Evolutionary conservation across 2,888 invertebrate genomes (phyloP), one percentile per base, ranked within the genome.

Genomic region (Hybos culiciformis): DNA sequence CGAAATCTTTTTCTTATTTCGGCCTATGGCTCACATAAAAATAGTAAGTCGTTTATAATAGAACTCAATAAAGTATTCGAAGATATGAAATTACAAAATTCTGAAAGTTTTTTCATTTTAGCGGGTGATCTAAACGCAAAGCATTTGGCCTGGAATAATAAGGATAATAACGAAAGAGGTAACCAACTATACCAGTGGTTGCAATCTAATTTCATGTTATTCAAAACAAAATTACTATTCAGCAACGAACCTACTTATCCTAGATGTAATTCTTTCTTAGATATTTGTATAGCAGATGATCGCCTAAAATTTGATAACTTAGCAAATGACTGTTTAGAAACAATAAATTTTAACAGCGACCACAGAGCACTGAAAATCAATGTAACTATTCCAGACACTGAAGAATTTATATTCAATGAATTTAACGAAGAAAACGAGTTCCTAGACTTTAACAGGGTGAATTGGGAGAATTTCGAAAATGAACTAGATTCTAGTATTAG

Each of bases 61-160:
- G 44, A 44, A 14, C 24, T 41, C 7, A 39, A 43, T 14, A 24
- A 39, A 32, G 11, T 38, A 14, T 42, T 42, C 24, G 7, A 38
- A 17, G 17, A 9, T 6, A 5, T 43, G 26, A 17, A 23, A 3
- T 21, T 37, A 42, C 14, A 37, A 6, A 37, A 20, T 14, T 11
- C 29, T 20, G 17, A 29, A 15, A 26, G 33, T 23, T 17, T 32
- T 43, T 43, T 17, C 6, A 15, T 38, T n/a, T 33, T 38, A 43
- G 31, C 32, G 3, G 38, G 38, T n/a, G 38, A 43, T 33, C 19
- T 42, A 3, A 42, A 42, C n/a, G 42, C 38, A 11, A 37, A 43
- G 29, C 26, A 43, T n/a, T 17, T 37, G 12, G 21, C 11, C 34
- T 41, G 41, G 41, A 23, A 32, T n/a, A 33, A 44, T 15, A 5